These are phyloP conservation scores for Sus scrofa DNA, from an alignment of 2,113 vertebrate genomes.

Conservation along the genomic window T2T-Sscrofa CM000816.6:75504001-75504500, in stretches of 20 bases:
- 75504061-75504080: neutral
- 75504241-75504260: neutral
- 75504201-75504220: neutral
- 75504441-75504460: neutral
- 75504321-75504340: neutral
- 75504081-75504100: neutral
- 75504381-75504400: neutral
- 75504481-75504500: neutral
- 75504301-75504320: neutral
- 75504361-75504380: neutral
- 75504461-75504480: neutral
- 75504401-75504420: neutral
- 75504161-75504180: neutral
- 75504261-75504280: neutral
- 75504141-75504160: neutral
- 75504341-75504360: neutral
- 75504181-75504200: neutral
- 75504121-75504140: neutral
- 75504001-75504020: neutral
- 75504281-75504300: fast-evolving
- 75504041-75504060: neutral
- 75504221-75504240: neutral
- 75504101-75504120: neutral
- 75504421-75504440: neutral
- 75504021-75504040: neutral